A percentile compares a stretch with the other conserved stretches of the same genome.
These are phyloP conservation scores for Lathamus discolor DNA, from an alignment of 2,113 vertebrate species.

Conservation along the genomic window DNA sequence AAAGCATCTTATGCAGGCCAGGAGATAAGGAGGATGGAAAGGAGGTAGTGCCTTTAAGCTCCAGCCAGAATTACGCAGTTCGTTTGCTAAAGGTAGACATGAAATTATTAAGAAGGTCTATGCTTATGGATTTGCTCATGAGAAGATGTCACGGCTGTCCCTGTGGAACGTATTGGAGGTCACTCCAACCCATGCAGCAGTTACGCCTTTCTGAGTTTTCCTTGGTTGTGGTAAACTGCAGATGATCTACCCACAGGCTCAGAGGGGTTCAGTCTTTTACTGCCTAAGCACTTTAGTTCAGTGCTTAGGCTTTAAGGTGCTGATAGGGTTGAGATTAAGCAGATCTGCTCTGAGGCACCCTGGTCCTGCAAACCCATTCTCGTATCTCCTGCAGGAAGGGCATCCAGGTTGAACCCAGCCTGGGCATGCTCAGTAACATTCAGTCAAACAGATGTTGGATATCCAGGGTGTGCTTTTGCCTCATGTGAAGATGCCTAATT, in stretches of 20 bases:
- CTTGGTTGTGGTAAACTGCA: not conserved
- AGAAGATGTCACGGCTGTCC: not conserved
- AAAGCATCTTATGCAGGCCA: not conserved
- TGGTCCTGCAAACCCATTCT: not conserved
- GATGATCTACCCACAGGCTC: not conserved
- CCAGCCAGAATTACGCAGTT: not conserved
- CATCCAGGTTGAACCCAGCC: not conserved
- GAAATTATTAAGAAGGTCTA: not conserved
- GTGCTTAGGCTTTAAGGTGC: not conserved
- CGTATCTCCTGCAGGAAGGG: not conserved
- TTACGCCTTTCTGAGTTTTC: not conserved
- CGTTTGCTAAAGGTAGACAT: not conserved
- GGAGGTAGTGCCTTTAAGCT: not conserved
- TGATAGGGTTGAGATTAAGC: not conserved
- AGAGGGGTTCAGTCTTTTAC: not conserved
- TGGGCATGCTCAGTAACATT: accelerated
- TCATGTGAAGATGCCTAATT: not conserved
- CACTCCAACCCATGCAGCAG: not conserved
- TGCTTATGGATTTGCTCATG: not conserved
- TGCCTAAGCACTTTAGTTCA: too few species aligned
- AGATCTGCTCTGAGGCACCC: not conserved
- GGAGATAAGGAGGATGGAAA: not conserved
- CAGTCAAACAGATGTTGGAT: not conserved
- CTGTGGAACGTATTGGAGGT: not conserved
- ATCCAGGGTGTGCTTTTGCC: not conserved